Conservation (phyloP, 2,113 vertebrate species). For the Phrynosoma platyrhinos region DNA sequence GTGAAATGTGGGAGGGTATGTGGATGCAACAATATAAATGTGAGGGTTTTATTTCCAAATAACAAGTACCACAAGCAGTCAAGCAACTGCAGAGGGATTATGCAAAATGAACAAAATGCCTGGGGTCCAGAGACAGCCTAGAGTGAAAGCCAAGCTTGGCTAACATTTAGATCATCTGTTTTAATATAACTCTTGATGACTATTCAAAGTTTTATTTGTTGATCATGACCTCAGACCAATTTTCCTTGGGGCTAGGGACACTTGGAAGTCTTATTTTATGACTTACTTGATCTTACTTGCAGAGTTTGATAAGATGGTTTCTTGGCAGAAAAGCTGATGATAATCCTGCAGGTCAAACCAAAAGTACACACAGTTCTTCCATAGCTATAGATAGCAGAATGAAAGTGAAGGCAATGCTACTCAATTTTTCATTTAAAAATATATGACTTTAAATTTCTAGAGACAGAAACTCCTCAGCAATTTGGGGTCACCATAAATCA, state of each 20-base stretch:
- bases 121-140: too few relatives aligned
- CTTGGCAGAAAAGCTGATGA: conserved; percentile 89
- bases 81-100: too few relatives aligned
- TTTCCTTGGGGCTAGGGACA: not conserved
- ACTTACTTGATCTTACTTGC: conserved; percentile 90
- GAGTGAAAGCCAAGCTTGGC: too few relatives aligned
- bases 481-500: conserved; percentile 66
- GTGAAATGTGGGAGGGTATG: too few relatives aligned
- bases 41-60: too few relatives aligned
- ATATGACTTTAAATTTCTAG: conserved; percentile 44
- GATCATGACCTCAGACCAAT: too few relatives aligned
- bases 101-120: too few relatives aligned
- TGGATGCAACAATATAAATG: too few relatives aligned
- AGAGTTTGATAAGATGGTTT: conserved; percentile 86
- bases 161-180: too few relatives aligned
- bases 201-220: too few relatives aligned
- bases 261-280: conserved; percentile 67
- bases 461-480: conserved; percentile 53
- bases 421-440: conserved; percentile 20
- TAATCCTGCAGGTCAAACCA: conserved; percentile 92
- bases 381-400: conserved; percentile 79
- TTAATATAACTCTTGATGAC: too few relatives aligned
- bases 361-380: conserved; percentile 88
- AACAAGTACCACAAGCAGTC: too few relatives aligned
- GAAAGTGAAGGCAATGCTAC: conserved; percentile 52